Base-by-base conservation (phyloP, 64 coral and sea anemone species). In the Cladopsammia gracilis region DNA sequence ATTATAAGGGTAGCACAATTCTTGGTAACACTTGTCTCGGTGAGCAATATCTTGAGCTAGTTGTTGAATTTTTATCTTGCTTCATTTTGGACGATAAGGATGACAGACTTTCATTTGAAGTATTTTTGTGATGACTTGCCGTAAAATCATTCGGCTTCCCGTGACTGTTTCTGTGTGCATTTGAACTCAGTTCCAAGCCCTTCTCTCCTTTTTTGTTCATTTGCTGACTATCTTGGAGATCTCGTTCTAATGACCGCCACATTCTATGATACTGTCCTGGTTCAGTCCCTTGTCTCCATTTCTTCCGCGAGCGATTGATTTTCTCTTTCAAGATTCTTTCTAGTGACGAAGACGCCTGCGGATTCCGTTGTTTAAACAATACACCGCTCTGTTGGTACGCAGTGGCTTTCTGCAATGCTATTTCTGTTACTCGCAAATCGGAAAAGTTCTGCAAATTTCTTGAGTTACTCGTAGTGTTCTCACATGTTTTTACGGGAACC, bases 251-350 rank as follows among this genome's bases (percentile, higher is more conserved):
- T 19, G 80, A 84, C 19, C 18, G 62, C 80, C 80, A 67, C 80
- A 84, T 84, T 50, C 62, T 65, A 26, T 50, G 34, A 48, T 67
- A 84, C 10, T 19, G 43, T 16, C 4, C 10, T 18, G 18, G 15
- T 4, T 84, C 80, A 9, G 60, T 68, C 6, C 23, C 44, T 13
- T 11, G 18, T 3, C 62, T 84, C 80, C 80, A 84, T 67, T 66
- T 84, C 62, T 45, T 48, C 62, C 18, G 19, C 3, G 80, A 67
- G 19, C 51, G n/a, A 84, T 45, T n/a, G 3, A 84, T 64, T 67
- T 84, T 84, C 34, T 84, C 45, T 49, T 67, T 84, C 62, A 84
- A 84, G n/a, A 84, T 84, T 3, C 20, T 50, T 24, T 66, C 80
- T 23, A 67, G 2, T n/a, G 59, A 64, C 45, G 59, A 66, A 22